Evolutionary conservation across 2,888 invertebrate species (phyloP), one percentile per base, ranked within the genome.

Genomic region (Trachelus troglodyta): DNA sequence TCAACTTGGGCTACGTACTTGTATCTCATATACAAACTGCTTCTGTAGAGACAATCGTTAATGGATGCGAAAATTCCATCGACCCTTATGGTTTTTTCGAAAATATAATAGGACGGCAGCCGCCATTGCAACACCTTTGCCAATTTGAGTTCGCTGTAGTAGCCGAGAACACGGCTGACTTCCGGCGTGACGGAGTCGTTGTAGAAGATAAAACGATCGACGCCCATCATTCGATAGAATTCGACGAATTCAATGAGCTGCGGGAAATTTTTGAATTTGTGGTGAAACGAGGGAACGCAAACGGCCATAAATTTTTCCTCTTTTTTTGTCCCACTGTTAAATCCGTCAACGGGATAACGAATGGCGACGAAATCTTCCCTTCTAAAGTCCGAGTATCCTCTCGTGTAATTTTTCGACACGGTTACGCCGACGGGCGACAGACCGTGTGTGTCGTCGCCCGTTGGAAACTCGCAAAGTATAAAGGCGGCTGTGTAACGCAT

Each of bases 211-310:
- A 93, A 93, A 78, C 92, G 92, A 0, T 87, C 87, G 33, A 90
- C 92, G 0, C 93, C 93, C 82, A 92, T 89, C 77, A 92, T 83
- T 0, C 91, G 89, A 81, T 93, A 92, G 83, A 92, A 90, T 82
- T 93, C 93, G 56, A 93, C 88, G 79, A 93, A 93, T 81, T 93
- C 93, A 1, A 92, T 91, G 31, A 93, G 81, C 35, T 92, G 91
- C 34, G 92, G 81, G 0, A 89, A 92, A 76, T 92, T 87, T 75
- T 90, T 89, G 84, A 92, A 93, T 73, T 89, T 85, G 73, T 90
- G 89, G 82, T 93, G 93, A 34, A 93, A 77, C 1, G 93, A 92
- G 23, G 92, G 91, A 11, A 92, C 89, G 81, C 92, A 92, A 77
- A 92, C 86, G 31, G 93, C 88, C 73, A 93, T 80, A 78, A 83